A percentile compares a stretch with the other conserved stretches of the same genome.
Evolutionary conservation across 2,888 invertebrate genomes (phyloP).

Genomic region (Ceramica pisi): DNA sequence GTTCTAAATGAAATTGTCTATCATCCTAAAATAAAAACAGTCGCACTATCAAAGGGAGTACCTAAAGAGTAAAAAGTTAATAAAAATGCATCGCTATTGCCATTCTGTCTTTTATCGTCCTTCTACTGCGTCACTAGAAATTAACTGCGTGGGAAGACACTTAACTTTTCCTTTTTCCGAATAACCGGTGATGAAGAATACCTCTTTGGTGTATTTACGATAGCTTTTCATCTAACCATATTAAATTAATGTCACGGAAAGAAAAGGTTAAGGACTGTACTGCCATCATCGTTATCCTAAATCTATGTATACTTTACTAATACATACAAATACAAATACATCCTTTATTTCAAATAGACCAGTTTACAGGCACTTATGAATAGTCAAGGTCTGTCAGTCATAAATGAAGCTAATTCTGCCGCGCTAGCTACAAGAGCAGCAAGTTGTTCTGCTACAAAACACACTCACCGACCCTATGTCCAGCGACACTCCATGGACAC

Average conservation of each 20-base stretch:
- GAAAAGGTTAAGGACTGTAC: background rate
- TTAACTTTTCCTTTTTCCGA: background rate
- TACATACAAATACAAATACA: too few relatives aligned
- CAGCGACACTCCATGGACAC: too few relatives aligned
- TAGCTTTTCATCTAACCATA: background rate
- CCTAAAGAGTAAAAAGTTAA: background rate
- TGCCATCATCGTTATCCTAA: too few relatives aligned
- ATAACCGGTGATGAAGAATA: background rate
- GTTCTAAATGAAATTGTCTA: background rate
- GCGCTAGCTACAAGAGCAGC: too few relatives aligned
- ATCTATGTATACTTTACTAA: too few relatives aligned
- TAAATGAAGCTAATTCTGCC: too few relatives aligned
- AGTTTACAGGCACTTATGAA: too few relatives aligned
- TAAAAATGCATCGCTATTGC: conserved; percentile 5
- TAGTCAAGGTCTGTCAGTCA: too few relatives aligned
- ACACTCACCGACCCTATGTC: too few relatives aligned
- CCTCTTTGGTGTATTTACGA: background rate
- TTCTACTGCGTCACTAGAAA: conserved; percentile 8
- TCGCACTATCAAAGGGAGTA: background rate
- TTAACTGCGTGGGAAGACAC: conserved; percentile 25
- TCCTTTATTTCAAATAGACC: too few relatives aligned
- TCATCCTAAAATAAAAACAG: background rate
- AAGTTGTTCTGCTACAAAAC: too few relatives aligned
- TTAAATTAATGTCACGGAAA: background rate
- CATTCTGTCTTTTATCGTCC: conserved; percentile 1